phyloP scores from a whole-genome alignment of 2,113 vertebrate species.

The Dendrocopos noguchii region DNA sequence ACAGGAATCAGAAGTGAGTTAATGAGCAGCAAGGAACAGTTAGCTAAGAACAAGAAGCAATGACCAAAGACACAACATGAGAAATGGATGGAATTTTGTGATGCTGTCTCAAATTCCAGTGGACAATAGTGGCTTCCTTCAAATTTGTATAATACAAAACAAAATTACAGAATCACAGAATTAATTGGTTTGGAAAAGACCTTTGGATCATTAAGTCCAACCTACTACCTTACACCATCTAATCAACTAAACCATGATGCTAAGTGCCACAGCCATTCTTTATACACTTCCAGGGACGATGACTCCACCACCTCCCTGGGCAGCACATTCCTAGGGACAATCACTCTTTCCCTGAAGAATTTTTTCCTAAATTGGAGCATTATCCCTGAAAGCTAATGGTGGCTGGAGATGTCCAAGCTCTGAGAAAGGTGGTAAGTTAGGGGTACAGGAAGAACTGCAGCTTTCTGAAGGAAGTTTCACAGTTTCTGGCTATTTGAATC shows the following conservation, averaged over 20 bases:
- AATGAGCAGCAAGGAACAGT: not conserved
- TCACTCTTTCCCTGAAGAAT: too few species aligned
- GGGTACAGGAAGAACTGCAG: not conserved
- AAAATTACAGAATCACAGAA: not conserved
- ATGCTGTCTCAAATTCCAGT: not conserved
- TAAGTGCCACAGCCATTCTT: too few species aligned
- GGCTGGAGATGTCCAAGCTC: not conserved
- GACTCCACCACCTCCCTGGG: too few species aligned
- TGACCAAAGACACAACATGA: not conserved
- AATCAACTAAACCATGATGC: too few species aligned
- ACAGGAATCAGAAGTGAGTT: not conserved
- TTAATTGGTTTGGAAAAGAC: too few species aligned
- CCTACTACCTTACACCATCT: too few species aligned
- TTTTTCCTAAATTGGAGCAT: not conserved
- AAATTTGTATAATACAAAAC: not conserved
- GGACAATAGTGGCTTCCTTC: not conserved
- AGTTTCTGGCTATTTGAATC: not conserved
- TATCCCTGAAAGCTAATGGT: not conserved
- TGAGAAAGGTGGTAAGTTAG: not conserved
- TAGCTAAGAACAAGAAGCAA: conserved; percentile 6
- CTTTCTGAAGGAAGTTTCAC: not conserved
- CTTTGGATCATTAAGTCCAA: too few species aligned
- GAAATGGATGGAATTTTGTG: not conserved
- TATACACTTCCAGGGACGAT: too few species aligned
- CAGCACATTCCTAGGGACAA: too few species aligned